Evolutionary conservation across 2,888 invertebrate genomes (phyloP).

Genomic region (Spicauda simplicius): DNA sequence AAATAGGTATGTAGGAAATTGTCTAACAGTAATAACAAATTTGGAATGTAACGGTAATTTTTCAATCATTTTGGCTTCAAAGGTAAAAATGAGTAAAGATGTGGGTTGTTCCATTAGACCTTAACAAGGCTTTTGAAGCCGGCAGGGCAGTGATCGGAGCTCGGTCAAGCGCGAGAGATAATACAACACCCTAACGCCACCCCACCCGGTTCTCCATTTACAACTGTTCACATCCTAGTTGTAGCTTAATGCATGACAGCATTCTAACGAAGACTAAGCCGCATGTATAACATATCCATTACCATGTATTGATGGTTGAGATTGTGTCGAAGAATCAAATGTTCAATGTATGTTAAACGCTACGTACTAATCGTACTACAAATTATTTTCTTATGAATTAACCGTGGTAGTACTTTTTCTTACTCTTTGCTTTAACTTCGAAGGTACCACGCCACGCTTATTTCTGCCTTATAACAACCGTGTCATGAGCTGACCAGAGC

Average conservation of each 20-base stretch:
- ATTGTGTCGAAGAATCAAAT: background rate
- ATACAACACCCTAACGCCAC: slow-evolving; percentile 42
- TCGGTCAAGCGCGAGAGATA: slow-evolving; percentile 82
- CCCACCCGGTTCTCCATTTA: slow-evolving; percentile 30
- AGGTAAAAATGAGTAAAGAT: slow-evolving; percentile 22
- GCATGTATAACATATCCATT: slow-evolving; percentile 18
- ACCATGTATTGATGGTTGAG: background rate
- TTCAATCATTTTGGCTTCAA: background rate
- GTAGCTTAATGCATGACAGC: slow-evolving; percentile 30
- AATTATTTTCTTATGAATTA: too few relatives aligned
- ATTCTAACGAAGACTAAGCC: slow-evolving; percentile 14
- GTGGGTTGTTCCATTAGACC: slow-evolving; percentile 67
- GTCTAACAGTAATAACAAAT: background rate
- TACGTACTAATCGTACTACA: too few relatives aligned
- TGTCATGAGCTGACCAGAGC: too few relatives aligned
- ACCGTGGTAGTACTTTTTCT: too few relatives aligned
- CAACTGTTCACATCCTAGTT: slow-evolving; percentile 32
- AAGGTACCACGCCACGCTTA: too few relatives aligned
- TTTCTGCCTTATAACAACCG: too few relatives aligned
- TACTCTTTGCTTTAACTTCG: too few relatives aligned
- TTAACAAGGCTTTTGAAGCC: slow-evolving; percentile 77
- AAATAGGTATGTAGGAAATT: too few relatives aligned
- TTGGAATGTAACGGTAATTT: background rate
- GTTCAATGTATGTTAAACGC: background rate
- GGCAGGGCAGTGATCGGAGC: slow-evolving; percentile 75